These are phyloP conservation scores for Stylophora pistillata DNA, from an alignment of 64 coral and sea anemone genomes.

Conservation along the genomic window DNA sequence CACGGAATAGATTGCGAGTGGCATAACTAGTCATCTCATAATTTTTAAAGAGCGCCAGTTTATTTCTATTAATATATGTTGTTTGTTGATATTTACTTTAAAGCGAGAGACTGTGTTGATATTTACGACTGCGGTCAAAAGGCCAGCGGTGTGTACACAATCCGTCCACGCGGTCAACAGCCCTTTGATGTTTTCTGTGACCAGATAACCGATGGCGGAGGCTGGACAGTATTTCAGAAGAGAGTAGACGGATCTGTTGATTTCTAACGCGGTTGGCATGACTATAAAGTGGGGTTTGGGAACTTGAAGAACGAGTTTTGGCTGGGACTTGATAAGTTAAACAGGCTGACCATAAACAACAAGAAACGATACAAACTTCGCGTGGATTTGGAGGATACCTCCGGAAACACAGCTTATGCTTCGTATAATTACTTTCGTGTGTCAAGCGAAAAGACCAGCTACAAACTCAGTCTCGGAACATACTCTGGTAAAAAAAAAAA, in stretches of 20 bases:
- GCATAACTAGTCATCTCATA: too few relatives aligned
- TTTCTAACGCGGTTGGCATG: constrained; percentile 49
- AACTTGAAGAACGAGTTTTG: constrained; percentile 11
- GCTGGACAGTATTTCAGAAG: constrained; percentile 52
- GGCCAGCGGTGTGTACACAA: constrained; percentile 36
- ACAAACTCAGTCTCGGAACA: constrained; percentile 25
- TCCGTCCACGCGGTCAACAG: constrained; percentile 3
- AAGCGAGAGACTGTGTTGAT: constrained; percentile 17
- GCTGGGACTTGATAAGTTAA: constrained; percentile 45
- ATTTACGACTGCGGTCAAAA: constrained; percentile 14
- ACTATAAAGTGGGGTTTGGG: constrained; percentile 45
- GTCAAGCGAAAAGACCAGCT: constrained; percentile 21
- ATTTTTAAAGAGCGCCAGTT: too few relatives aligned
- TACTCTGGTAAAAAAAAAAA: constrained; percentile 14
- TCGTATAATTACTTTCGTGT: constrained; percentile 26
- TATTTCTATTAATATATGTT: too few relatives aligned
- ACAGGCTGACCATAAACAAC: constrained; percentile 16
- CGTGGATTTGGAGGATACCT: constrained; percentile 40
- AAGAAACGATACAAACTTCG: constrained; percentile 37
- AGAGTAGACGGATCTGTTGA: constrained; percentile 46
- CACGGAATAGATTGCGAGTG: too few relatives aligned
- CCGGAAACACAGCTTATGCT: constrained; percentile 17
- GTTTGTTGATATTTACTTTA: too few relatives aligned
- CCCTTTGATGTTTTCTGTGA: constrained; percentile 40
- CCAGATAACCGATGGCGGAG: constrained; percentile 42